Conservation (phyloP, 2,113 vertebrate genomes). For the Heterotis niloticus region DNA sequence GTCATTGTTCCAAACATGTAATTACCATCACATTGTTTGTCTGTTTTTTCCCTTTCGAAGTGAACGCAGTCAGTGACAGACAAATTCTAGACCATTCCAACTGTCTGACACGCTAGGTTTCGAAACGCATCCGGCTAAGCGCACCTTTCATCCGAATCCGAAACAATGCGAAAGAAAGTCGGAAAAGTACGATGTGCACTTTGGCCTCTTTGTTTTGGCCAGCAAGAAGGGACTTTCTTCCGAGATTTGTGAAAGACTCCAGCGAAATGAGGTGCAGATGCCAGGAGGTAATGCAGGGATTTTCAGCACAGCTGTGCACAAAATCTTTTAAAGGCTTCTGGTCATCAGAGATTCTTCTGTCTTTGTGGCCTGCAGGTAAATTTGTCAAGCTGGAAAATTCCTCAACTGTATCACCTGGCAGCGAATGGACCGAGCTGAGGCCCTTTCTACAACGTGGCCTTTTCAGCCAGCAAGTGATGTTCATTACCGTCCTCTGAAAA, state of each 20-base stretch:
- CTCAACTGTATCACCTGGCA: neutral
- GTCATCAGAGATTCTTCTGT: neutral
- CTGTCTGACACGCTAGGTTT: neutral
- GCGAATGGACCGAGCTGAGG: neutral
- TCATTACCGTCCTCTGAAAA: constrained; percentile 17
- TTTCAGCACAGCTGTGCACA: neutral
- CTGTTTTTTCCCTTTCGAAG: constrained; percentile 1
- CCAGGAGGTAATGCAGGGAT: neutral
- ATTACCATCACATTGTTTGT: constrained; percentile 17
- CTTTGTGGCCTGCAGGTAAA: neutral
- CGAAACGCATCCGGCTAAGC: constrained; percentile 12
- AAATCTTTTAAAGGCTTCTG: neutral
- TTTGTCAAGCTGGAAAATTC: neutral
- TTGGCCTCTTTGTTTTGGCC: neutral
- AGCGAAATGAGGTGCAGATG: neutral
- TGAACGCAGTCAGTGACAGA: neutral
- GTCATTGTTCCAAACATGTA: constrained; percentile 18
- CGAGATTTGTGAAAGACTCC: neutral
- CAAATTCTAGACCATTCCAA: constrained; percentile 16
- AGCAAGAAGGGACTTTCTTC: neutral
- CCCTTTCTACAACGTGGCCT: neutral
- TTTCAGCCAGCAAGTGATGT: neutral
- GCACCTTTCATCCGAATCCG: constrained; percentile 10
- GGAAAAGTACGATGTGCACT: neutral
- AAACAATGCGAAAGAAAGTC: constrained; percentile 13